Evolutionary conservation across 2,113 vertebrate genomes (phyloP), one percentile per base, ranked within the genome.

Genomic region (Oryzias melastigma): DNA sequence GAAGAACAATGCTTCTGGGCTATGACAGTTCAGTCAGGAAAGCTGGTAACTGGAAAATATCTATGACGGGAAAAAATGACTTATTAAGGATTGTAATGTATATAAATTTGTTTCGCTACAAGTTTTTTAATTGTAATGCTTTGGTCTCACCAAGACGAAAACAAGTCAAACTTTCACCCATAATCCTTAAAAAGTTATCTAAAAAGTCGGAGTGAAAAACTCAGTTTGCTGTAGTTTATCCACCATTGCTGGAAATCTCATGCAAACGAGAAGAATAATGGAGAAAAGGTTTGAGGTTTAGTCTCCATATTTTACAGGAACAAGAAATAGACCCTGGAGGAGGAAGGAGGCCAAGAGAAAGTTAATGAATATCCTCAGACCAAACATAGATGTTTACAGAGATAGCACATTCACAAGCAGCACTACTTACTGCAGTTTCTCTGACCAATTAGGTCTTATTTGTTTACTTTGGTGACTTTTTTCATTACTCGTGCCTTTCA

Each of bases 1-100:
- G 35, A 63, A 84, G 78, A 84, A 87, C 87, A 89, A 85, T 84
- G 50, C 62, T 59, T 78, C 51, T 54, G 77, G 67, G 51, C 57
- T 66, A 22, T 51, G 17, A 35, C 51, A n/a, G 25, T 47, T 46
- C 53, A 51, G 47, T 65, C 64, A 52, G 62, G 5, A 41, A 17
- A 29, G 16, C 67, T 62, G 52, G 47, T 44, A 63, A 50, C 22
- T 27, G 56, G 35, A 27, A 27, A 27, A 27, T 27, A 27, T 27
- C 6, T 27, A 5, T 27, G 25, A 27, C 4, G 25, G 10, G 42
- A 48, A 8, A 58, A 57, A 52, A 44, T 48, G 35, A 35, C 10
- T 8, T 12, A 2, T 35, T 10, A 35, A 8, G 10, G 55, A 13
- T 14, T 24, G 47, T 27, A 27, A 27, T 27, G 5, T 17, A 35